Conservation (phyloP, 2,797 vertebrate species). For the Stomatorhinus walkeri region DNA sequence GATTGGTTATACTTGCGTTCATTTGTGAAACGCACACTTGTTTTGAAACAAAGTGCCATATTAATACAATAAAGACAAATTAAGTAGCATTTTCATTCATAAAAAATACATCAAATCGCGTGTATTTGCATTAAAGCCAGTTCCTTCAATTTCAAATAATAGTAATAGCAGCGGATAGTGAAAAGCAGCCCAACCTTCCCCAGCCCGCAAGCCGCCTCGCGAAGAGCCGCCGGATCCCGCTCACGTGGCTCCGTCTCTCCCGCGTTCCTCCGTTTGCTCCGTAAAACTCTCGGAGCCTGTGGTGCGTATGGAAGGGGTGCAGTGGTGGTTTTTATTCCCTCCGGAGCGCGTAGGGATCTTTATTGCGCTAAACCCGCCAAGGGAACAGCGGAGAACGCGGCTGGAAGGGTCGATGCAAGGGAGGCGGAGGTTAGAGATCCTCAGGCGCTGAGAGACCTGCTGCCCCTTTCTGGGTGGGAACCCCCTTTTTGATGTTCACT, state of each 20-base stretch:
- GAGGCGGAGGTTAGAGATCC: constrained; percentile 35
- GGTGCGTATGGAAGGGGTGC: constrained; percentile 26
- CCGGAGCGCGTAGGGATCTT: constrained; percentile 20
- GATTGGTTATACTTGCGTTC: background rate
- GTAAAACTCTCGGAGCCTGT: background rate
- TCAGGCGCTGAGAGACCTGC: constrained; percentile 16
- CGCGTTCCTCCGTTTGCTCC: background rate
- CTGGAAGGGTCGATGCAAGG: constrained; percentile 44
- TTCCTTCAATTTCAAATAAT: background rate
- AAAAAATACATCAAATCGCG: background rate
- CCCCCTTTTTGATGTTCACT: constrained; percentile 9
- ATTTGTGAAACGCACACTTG: background rate
- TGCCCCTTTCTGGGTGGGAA: background rate
- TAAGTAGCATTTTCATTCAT: background rate
- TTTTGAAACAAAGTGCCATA: background rate
- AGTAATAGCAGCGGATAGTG: background rate
- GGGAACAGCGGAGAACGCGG: constrained; percentile 27
- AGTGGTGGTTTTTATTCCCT: constrained; percentile 31
- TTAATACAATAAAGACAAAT: background rate
- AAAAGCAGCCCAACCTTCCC: background rate
- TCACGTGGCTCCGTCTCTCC: background rate
- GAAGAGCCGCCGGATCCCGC: background rate
- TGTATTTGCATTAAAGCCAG: background rate
- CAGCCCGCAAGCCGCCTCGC: background rate
- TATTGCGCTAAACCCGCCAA: constrained; percentile 34